Conservation (phyloP, 2,888 invertebrate genomes). For the Nomada ferruginata region DNA sequence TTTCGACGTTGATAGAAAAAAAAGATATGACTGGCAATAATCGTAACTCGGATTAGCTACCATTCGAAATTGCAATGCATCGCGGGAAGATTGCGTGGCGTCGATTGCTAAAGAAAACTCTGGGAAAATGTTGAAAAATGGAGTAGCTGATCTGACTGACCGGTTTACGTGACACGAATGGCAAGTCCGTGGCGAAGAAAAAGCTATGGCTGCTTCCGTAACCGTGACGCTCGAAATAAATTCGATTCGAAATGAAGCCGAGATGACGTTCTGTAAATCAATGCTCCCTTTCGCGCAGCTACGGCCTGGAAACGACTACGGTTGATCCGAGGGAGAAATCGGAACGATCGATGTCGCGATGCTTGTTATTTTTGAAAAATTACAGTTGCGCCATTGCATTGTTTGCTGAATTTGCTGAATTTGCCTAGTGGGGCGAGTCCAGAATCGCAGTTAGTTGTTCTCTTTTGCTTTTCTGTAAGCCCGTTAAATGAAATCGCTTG, state of each 20-base stretch:
- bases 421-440: no score
- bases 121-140: conserved; percentile 36
- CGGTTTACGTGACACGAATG: conserved; percentile 72
- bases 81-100: background rate
- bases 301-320: background rate
- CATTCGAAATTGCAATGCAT: background rate
- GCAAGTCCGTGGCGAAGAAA: background rate
- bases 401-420: no score
- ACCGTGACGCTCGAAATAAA: conserved; percentile 8
- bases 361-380: no score
- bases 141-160: conserved; percentile 63
- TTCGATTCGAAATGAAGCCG: background rate
- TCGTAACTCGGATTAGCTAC: background rate
- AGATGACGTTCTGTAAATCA: conserved; percentile 26
- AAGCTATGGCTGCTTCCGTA: background rate
- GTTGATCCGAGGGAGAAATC: no score
- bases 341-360: background rate
- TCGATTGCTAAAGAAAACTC: conserved; percentile 12
- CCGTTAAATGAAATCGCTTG: background rate
- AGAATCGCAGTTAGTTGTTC: no score
- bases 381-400: no score
- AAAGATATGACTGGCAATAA: background rate
- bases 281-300: background rate
- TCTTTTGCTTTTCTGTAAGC: no score
- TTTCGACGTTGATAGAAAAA: no score